Evolutionary conservation across 64 coral and sea anemone species (phyloP), one percentile per base, ranked within the genome.

Genomic region (Montipora capricornis): DNA sequence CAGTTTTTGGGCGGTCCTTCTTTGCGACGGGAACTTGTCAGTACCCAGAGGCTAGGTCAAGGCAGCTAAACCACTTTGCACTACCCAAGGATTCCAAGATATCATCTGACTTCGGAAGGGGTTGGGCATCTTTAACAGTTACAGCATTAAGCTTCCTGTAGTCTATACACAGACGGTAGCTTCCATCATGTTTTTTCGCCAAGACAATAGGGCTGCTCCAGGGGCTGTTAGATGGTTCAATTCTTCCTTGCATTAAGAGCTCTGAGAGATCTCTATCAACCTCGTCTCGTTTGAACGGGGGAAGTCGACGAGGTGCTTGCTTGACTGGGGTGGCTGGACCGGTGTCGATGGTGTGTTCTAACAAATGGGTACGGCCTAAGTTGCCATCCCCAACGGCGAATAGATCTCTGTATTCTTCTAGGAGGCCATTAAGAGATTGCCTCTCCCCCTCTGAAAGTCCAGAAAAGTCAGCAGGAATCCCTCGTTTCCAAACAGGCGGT

Each of bases 141-240:
- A 74, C 47, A 12, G 78, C 29, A 77, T 92, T 92, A 52, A 84
- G 49, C 19, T 55, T 53, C 3, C 75, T 66, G 19, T 93, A 93
- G 16, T 93, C 91, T 84, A 80, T 80, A 5, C 75, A 87, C 0
- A 73, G 24, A 16, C 75, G 58, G 46, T 87, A 87, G 22, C 78
- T 66, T 8, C 82, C 58, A 78, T 87, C 91, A 15, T 79, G 55
- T 26, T 87, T 87, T 20, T 61, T 68, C 20, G 61, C 82, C 11
- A 93, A 55, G 13, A 87, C 91, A 68, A 70, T 58, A 22, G 91
- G 91, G 46, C 91, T 93, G 26, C 82, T 83, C 91, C 91, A 93
- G 45, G 91, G 74, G 19, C 74, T 87, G 26, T 93, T 83, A 5
- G 91, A 79, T 13, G 57, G 46, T 69, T 86, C 74, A 8, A 80